Base-by-base conservation (phyloP, 2,888 invertebrate species). In the Acrocyrtus sp. region DNA sequence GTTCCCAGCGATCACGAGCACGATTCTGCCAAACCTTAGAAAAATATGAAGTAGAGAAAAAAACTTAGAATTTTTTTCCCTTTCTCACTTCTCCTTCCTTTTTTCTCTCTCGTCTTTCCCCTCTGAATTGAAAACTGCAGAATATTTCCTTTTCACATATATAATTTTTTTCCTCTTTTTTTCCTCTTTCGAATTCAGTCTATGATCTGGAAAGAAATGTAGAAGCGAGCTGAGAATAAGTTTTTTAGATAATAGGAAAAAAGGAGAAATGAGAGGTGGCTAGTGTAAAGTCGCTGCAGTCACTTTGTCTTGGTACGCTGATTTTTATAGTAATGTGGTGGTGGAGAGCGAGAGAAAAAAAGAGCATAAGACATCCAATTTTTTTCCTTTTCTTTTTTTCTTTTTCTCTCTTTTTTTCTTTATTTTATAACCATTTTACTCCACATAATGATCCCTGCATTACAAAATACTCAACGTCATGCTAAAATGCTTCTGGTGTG, bases 1-100 rank as follows among this genome's bases (percentile, higher is more conserved):
- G 63, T 17, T 45, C n/a, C n/a, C 45, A 54, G 12, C 34, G 34
- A 34, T 34, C 34, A 34, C n/a, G n/a, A n/a, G n/a, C n/a, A n/a
- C n/a, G n/a, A n/a, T n/a, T n/a, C n/a, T 34, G 5, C 6, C 34
- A 34, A 12, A 34, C 34, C 6, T n/a, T 5, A 34, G 12, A 34
- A 34, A 50, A 50, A 50, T 50, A 50, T 50, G 50, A 50, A 21
- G 21, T 50, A 6, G 50, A 50, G 21, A 50, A 22, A 21, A 45
- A n/a, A n/a, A n/a, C 47, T 45, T 45, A 34, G 12, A 34, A n/a
- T n/a, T n/a, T n/a, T n/a, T n/a, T 34, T 34, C 34, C 12, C 34
- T 34, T 34, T 34, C 34, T 34, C 34, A 34, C 34, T 34, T 34
- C 12, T 12, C 5, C 34, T 34, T 34, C 34, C 34, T 34, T 34